Percentiles rank a stretch among this genome's conserved stretches.
These are phyloP conservation scores for Malthinus flaveolus DNA, from an alignment of 2,888 invertebrate genomes.

Conservation along the genomic window DNA sequence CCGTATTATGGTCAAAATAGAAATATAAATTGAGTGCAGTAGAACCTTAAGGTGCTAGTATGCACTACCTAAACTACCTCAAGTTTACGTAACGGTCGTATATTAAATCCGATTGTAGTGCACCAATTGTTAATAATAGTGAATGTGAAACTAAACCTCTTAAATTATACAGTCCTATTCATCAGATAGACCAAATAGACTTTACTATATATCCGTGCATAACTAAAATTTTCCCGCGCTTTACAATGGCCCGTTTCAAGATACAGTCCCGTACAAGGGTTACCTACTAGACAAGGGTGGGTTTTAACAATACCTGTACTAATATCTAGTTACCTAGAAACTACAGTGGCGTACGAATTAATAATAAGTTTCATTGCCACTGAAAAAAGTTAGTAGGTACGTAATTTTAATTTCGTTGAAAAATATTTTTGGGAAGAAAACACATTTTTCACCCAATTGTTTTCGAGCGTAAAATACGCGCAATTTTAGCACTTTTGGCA, in stretches of 20 bases:
- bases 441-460: too few relatives aligned
- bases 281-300: constrained; percentile 32
- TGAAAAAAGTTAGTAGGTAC: not conserved
- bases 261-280: constrained; percentile 33
- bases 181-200: constrained; percentile 9
- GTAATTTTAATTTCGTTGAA: not conserved
- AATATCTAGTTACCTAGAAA: constrained; percentile 26
- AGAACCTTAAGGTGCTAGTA: too few relatives aligned
- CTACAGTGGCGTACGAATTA: constrained; percentile 29
- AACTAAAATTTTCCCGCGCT: constrained; percentile 32
- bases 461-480: not conserved
- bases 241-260: constrained; percentile 37
- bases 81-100: constrained; percentile 15
- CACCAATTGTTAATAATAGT: constrained; percentile 15
- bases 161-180: constrained; percentile 25
- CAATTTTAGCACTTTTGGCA: too few relatives aligned
- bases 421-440: too few relatives aligned
- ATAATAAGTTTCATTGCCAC: not conserved
- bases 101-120: constrained; percentile 3
- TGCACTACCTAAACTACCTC: too few relatives aligned
- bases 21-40: too few relatives aligned
- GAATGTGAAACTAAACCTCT: constrained; percentile 20
- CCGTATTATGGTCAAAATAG: too few relatives aligned
- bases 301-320: constrained; percentile 31
- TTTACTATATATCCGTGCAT: constrained; percentile 10